These are phyloP conservation scores for Diadegma fenestrale DNA, from an alignment of 2,888 invertebrate genomes.

Conservation along the genomic window DNA sequence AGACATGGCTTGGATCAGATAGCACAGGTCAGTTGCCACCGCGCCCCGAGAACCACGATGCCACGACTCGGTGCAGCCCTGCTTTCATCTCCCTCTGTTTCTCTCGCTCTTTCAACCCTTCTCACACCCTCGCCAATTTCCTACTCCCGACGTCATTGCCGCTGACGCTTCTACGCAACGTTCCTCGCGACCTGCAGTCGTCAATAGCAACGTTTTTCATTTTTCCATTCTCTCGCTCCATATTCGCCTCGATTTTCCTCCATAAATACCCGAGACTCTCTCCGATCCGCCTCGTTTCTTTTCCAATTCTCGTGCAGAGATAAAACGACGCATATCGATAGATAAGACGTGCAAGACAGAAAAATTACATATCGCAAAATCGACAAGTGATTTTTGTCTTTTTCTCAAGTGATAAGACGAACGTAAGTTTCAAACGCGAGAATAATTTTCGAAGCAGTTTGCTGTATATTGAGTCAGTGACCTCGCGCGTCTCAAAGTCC, in stretches of 20 bases:
- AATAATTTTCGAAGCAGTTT: slow-evolving; percentile 60
- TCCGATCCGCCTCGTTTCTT: not conserved
- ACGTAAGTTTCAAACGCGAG: not conserved
- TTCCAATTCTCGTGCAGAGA: not conserved
- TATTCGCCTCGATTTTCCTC: not conserved
- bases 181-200: not conserved
- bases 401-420: not conserved
- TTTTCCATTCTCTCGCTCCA: not conserved
- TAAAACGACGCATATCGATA: slow-evolving; percentile 15
- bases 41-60: slow-evolving; percentile 44
- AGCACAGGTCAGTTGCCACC: slow-evolving; percentile 48
- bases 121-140: slow-evolving; percentile 6
- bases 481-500: slow-evolving; percentile 78
- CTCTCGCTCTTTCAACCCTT: slow-evolving; percentile 5
- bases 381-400: not conserved
- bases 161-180: slow-evolving; percentile 14
- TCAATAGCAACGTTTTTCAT: not conserved
- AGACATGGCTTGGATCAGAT: slow-evolving; percentile 4
- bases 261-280: not conserved
- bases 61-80: slow-evolving; percentile 18
- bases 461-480: slow-evolving; percentile 79
- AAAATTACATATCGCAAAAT: slow-evolving; percentile 7
- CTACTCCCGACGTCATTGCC: slow-evolving; percentile 3
- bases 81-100: slow-evolving; percentile 6
- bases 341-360: not conserved